Conservation (phyloP, 2,113 vertebrate species). For the Carassius gibelio region DNA sequence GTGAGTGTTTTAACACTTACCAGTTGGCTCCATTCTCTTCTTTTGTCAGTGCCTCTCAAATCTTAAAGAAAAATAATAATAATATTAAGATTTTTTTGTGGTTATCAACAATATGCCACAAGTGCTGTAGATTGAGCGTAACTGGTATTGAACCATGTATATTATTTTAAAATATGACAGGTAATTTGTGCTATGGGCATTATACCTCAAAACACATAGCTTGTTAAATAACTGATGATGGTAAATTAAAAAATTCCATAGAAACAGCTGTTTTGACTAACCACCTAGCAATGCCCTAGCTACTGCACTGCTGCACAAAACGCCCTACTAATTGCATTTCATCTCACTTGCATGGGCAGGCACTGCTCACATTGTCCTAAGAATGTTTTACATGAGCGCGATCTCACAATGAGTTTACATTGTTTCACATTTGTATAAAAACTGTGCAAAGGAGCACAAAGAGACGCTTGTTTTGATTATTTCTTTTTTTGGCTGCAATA, state of each 20-base stretch:
- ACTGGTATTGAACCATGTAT: too few relatives aligned
- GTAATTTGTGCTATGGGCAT: too few relatives aligned
- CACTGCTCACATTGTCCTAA: not conserved
- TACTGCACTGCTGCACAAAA: not conserved
- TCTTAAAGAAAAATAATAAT: too few relatives aligned
- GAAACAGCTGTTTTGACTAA: not conserved
- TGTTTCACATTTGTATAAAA: constrained; percentile 13
- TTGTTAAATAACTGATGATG: not conserved
- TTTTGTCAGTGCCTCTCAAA: not conserved
- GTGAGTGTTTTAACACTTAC: not conserved
- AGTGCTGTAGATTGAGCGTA: too few relatives aligned
- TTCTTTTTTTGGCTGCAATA: constrained; percentile 17
- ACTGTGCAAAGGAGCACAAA: not conserved
- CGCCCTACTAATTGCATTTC: not conserved
- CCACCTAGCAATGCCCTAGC: not conserved
- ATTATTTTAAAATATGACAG: too few relatives aligned
- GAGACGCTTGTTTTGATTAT: not conserved
- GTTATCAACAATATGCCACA: too few relatives aligned
- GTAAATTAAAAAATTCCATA: not conserved
- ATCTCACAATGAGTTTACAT: not conserved
- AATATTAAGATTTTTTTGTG: too few relatives aligned
- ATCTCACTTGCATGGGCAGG: not conserved
- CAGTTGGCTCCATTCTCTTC: not conserved
- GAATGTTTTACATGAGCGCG: not conserved
- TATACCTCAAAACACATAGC: not conserved